These are phyloP conservation scores for Drosophila meridiana DNA, from an alignment of 2,888 invertebrate species.

Conservation along the genomic window DNA sequence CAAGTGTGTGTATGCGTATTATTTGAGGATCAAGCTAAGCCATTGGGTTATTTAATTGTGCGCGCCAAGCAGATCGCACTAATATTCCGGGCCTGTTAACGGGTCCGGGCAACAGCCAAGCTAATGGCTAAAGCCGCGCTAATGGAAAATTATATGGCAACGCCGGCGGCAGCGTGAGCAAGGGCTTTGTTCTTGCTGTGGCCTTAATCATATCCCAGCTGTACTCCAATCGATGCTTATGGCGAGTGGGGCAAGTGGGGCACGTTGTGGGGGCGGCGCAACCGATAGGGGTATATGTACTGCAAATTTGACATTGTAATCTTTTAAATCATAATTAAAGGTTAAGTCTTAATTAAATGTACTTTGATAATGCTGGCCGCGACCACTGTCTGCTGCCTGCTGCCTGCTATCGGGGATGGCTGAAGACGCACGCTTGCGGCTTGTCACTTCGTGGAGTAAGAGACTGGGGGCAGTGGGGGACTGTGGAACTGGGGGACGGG, in stretches of 20 bases:
- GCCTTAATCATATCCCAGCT: constrained; percentile 51
- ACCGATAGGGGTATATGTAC: not conserved
- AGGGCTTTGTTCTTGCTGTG: constrained; percentile 17
- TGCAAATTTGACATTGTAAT: constrained; percentile 64
- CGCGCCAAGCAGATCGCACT: not conserved
- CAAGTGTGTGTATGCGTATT: not conserved
- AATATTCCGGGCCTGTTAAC: constrained; percentile 1
- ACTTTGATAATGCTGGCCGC: constrained; percentile 32
- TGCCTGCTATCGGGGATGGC: constrained; percentile 2
- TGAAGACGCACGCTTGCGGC: not conserved
- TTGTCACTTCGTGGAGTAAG: not conserved
- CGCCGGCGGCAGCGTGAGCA: constrained; percentile 15
- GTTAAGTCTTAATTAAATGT: constrained; percentile 73
- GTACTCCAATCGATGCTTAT: constrained; percentile 39
- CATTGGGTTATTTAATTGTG: constrained; percentile 1
- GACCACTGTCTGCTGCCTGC: constrained; percentile 2
- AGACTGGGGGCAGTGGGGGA: no score
- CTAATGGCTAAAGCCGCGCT: constrained; percentile 33
- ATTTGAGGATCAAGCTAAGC: not conserved
- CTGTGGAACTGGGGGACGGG: not conserved
- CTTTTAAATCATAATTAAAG: constrained; percentile 74
- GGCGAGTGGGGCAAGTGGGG: not conserved
- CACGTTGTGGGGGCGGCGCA: not conserved
- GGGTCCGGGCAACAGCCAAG: not conserved
- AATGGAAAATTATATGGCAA: constrained; percentile 58